Evolutionary conservation across 2,113 vertebrate species (phyloP), one percentile per base, ranked within the genome.

Genomic region (Hymenochirus boettgeri): DNA sequence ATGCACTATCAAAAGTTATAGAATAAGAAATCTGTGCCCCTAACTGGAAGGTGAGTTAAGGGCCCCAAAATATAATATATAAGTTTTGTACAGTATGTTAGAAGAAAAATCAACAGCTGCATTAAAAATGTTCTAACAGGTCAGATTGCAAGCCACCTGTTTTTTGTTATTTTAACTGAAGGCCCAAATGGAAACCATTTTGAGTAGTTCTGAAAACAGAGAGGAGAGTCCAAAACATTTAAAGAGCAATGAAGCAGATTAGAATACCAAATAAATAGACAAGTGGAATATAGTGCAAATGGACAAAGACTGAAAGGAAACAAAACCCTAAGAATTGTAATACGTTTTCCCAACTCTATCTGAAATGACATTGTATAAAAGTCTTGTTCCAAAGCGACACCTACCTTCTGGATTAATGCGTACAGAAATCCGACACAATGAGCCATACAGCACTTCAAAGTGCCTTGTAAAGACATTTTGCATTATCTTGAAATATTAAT

Each of bases 401-500:
- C 56, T 60, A 53, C 56, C 59, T 57, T 60, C 57, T 69, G 56
- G 47, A 42, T 29, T 53, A 69, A 69, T 46, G 57, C 22, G 22
- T 57, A 57, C 39, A 10, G 47, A 52, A 35, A 53, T 69, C 31
- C 46, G 45, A 45, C 56, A 69, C 57, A 60, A 69, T 69, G 65
- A 69, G 57, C 18, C 47, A 45, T 53, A 24, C n/a, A 17, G 35
- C 5, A 60, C 65, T 60, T 69, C 65, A 69, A 69, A 69, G 65
- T 48, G n/a, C 53, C 65, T 60, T 53, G 65, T 69, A 69, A 60
- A 69, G 65, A 60, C 33, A 69, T 69, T 60, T 18, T 50, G 56
- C 65, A 69, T 59, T 69, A 54, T 69, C 47, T 37, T 53, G 65
- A 69, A 59, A 59, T 60, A 69, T 59, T 69, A 50, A 69, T 69